A percentile compares a stretch with the other conserved stretches of the same genome.
These are phyloP conservation scores for Aselliscus stoliczkanus DNA, from an alignment of 2,797 vertebrate species.

Conservation along the genomic window DNA sequence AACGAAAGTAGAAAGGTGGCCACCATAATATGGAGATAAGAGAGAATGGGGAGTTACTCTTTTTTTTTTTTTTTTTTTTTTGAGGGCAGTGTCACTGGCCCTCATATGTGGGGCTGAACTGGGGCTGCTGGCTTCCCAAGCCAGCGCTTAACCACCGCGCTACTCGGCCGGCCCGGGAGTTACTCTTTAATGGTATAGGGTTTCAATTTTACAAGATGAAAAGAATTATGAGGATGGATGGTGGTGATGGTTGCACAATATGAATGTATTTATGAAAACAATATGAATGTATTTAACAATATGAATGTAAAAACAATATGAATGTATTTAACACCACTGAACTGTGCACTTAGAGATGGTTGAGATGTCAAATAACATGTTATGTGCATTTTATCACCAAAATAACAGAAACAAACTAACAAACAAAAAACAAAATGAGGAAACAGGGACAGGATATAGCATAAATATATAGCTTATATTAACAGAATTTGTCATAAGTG, in stretches of 20 bases:
- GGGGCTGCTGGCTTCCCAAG: no score
- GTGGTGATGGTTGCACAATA: neutral
- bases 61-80: no score
- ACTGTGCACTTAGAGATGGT: neutral
- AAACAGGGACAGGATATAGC: neutral
- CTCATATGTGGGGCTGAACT: no score
- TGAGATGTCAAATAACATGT: neutral
- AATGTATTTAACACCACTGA: neutral
- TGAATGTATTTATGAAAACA: no score
- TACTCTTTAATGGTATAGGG: neutral
- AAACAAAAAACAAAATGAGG: neutral
- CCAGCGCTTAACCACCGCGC: no score
- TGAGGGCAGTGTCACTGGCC: no score
- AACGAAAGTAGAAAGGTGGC: neutral
- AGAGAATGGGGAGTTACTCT: neutral
- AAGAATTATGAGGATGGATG: neutral
- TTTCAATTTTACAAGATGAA: neutral
- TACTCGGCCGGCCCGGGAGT: no score
- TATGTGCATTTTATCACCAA: neutral
- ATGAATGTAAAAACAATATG: neutral
- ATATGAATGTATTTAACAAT: neutral
- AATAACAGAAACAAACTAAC: neutral
- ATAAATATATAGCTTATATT: neutral
- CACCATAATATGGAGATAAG: neutral
- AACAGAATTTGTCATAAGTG: neutral